Evolutionary conservation across 2,888 invertebrate genomes (phyloP).

Genomic region (Metellina segmentata): DNA sequence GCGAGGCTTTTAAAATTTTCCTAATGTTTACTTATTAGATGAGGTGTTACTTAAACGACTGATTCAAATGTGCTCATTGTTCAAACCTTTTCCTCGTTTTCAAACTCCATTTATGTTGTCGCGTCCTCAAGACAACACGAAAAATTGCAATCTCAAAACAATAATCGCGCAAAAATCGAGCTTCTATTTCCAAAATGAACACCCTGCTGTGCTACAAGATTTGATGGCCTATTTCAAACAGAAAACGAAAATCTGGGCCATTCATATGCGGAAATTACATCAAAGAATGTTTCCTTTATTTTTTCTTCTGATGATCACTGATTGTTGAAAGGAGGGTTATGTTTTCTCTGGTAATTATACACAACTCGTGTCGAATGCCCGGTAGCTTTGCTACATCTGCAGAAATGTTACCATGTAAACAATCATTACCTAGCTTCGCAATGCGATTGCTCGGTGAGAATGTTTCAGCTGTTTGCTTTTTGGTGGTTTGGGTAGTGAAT

Average conservation of each 20-base stretch:
- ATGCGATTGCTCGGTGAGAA: neutral
- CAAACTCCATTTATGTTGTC: constrained; percentile 8
- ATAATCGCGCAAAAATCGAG: constrained; percentile 10
- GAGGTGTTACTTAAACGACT: too few species aligned
- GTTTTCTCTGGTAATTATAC: too few species aligned
- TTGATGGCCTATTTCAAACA: constrained; percentile 48
- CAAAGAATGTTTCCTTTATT: constrained; percentile 30
- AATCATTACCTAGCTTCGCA: neutral
- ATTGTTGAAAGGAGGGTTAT: too few species aligned
- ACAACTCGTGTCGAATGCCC: neutral
- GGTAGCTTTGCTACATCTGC: neutral
- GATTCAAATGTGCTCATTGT: neutral
- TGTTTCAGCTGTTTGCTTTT: neutral
- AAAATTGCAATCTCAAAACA: neutral
- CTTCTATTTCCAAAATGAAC: constrained; percentile 38
- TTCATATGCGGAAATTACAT: constrained; percentile 43
- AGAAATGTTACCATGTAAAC: neutral
- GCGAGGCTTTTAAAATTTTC: too few species aligned
- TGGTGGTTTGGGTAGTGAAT: neutral
- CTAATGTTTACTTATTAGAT: too few species aligned
- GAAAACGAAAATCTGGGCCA: constrained; percentile 37
- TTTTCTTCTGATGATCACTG: too few species aligned
- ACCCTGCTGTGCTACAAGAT: constrained; percentile 25
- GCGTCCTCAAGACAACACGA: constrained; percentile 4
- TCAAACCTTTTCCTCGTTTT: constrained; percentile 5